These are phyloP conservation scores for Colinus virginianus DNA, from an alignment of 2,113 vertebrate genomes.

Conservation along the genomic window DNA sequence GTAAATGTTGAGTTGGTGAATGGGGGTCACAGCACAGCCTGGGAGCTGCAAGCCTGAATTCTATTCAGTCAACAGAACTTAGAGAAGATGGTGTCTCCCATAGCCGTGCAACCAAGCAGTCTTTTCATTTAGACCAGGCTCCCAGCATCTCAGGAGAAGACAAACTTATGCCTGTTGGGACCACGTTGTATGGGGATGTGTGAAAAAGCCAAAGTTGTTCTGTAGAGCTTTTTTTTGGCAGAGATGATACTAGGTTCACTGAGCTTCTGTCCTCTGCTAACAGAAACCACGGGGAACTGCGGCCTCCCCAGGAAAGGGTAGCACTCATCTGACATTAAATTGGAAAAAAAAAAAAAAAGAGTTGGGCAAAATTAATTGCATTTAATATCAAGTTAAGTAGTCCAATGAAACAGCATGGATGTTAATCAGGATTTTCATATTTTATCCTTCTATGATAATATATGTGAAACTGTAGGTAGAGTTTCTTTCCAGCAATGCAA, in stretches of 20 bases:
- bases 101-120: too few relatives aligned
- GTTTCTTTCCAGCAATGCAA: not conserved
- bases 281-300: not conserved
- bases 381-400: constrained; percentile 14
- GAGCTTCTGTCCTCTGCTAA: not conserved
- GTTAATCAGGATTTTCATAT: not conserved
- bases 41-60: not conserved
- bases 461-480: not conserved
- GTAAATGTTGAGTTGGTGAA: not conserved
- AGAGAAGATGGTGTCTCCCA: not conserved
- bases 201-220: not conserved
- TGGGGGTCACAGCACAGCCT: not conserved
- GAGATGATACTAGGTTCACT: not conserved
- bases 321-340: not conserved
- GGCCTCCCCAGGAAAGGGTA: not conserved
- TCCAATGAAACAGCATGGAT: not conserved
- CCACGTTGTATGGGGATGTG: not conserved
- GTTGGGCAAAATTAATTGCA: not conserved
- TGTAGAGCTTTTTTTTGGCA: not conserved
- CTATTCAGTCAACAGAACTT: not conserved
- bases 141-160: not conserved
- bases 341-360: not conserved
- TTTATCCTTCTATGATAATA: not conserved
- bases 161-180: too few relatives aligned
- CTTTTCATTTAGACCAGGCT: not conserved